A percentile compares a stretch with the other conserved stretches of the same genome.
Evolutionary conservation across 1,140 invertebrate species (phyloP).

Genomic region (Antheraea pernyi): DNA sequence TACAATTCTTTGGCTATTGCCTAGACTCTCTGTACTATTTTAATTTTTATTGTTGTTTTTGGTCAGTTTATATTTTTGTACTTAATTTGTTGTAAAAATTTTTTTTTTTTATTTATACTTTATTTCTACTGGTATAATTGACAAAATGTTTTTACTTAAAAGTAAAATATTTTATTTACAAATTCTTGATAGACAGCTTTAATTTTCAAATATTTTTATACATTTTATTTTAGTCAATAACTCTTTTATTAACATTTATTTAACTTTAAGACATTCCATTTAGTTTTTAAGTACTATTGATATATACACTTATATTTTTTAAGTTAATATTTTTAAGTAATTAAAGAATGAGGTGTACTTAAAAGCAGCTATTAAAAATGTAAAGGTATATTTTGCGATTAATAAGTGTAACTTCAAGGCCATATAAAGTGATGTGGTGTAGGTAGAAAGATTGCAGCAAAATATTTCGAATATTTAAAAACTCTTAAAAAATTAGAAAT

Average conservation of each 20-base stretch:
- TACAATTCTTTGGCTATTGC: background rate
- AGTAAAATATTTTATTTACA: background rate
- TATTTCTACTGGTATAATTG: background rate
- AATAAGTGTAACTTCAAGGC: too few species aligned
- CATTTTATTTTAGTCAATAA: background rate
- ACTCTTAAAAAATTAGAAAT: too few species aligned
- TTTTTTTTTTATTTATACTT: slow-evolving; percentile 6
- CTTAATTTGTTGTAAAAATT: slow-evolving; percentile 1
- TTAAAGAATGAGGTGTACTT: too few species aligned
- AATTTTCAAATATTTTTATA: background rate
- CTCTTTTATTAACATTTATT: slow-evolving; percentile 13
- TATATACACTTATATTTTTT: too few species aligned
- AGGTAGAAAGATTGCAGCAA: too few species aligned
- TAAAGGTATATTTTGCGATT: too few species aligned
- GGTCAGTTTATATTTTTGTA: slow-evolving; percentile 10
- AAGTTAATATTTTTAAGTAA: too few species aligned
- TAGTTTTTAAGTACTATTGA: background rate
- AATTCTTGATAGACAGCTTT: background rate
- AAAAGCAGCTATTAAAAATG: too few species aligned
- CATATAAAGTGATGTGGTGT: too few species aligned
- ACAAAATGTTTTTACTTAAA: background rate
- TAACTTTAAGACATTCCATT: slow-evolving; percentile 6
- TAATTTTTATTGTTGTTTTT: background rate
- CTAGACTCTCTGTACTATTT: background rate
- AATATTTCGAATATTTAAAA: too few species aligned